Base-by-base conservation (phyloP, 2,888 invertebrate genomes). In the Amblyjoppa proteus region DNA sequence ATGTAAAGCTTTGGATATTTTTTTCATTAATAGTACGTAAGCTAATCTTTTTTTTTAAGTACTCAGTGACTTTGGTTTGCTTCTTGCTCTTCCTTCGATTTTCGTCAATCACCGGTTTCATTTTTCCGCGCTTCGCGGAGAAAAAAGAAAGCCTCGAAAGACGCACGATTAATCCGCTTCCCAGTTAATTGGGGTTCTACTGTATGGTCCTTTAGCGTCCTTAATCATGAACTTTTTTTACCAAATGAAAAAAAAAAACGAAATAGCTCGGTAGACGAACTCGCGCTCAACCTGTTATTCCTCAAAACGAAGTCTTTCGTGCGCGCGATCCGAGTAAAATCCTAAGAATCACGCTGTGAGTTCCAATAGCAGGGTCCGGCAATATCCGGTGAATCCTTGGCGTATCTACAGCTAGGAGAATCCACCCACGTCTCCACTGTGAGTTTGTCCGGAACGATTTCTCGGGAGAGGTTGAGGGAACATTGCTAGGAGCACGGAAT, bases 231-330 rank as follows among this genome's bases (percentile, higher is more conserved):
- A 11, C 9, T 41, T 11, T 9, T 78, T 83, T 83, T 68, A 28
- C 28, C 53, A 76, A 45, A 45, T 20, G 49, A 53, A 70, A 20
- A 53, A 70, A 9, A 34, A 34, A 49, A 75, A 28, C 38, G 61
- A 51, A 38, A 69, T 58, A 74, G 49, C 38, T 74, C 49, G 7
- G n/a, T 49, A 6, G 31, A 31, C 11, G 9, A 38, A 77, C 49
- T 68, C 31, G 20, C 13, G 13, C 53, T 49, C 53, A 7, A 53
- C 53, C 34, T 58, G 71, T 71, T 82, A 76, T 76, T 82, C 53
- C 16, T 13, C 31, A 31, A 31, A 56, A 53, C 20, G 53, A 64
- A 66, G 6, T 61, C 11, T 25, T 13, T 11, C 28, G 66, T 25
- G 41, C 41, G 41, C 5, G 28, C 41, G 25, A 34, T 3, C 28